Base-by-base conservation (phyloP, 2,113 vertebrate genomes). In the Ceyx margarethae region DNA sequence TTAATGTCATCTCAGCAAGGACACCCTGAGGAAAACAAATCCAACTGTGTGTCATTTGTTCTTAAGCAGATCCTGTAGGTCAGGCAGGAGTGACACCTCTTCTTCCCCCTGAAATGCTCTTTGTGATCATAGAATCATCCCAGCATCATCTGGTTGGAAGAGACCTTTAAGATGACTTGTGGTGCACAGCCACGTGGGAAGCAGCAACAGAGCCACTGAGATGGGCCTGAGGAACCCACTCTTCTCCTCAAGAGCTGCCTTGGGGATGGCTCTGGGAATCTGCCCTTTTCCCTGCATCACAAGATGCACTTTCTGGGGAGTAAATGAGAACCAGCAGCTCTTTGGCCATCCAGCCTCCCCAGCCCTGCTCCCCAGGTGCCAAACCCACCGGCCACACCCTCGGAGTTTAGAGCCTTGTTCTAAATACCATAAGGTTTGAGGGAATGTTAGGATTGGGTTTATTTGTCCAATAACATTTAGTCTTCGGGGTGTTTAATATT, bases 401-500 rank as follows among this genome's bases (percentile, higher is more conserved):
- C n/a, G 0, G 6, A 72, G 45, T 81, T 89, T 48, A 40, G 42
- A 37, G 14, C 26, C 28, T 60, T 74, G 20, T 43, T 85, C 83
- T 53, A 83, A 64, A 60, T 53, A 57, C 18, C 3, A 0, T 23
- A 40, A 86, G 29, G 42, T 61, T 90, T 13, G 8, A 7, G 37
- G 29, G 67, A 22, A 33, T 68, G 42, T 72, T 86, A 53, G 43
- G 69, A 60, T 66, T 74, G 58, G 16, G 29, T 86, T 92, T 86
- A 58, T 91, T 93, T 90, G 82, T 81, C 76, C 77, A 81, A 37
- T 71, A 87, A 71, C 9, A 2, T 84, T 91, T 81, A 50, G 69
- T 81, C 85, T 94, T 93, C 15, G 7, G 82, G 88, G 90, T 81
- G 89, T 94, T 95, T 90, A 89, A 81, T 92, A 84, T 64, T 84